phyloP scores from a whole-genome alignment of 2,888 invertebrate species.

The Scaptomyza tumidula region DNA sequence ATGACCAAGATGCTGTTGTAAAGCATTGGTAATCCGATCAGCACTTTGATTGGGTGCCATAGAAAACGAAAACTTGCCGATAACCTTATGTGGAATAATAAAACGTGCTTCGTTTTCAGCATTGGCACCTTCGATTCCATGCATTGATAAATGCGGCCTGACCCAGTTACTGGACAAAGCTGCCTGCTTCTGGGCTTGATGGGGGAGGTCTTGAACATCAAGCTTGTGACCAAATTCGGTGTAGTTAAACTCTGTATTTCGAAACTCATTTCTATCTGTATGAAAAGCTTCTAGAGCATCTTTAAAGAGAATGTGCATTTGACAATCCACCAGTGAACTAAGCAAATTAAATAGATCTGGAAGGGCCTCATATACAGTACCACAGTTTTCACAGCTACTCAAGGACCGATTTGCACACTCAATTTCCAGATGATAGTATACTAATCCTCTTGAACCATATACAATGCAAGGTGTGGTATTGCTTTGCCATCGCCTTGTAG shows the following conservation, averaged over 20 bases:
- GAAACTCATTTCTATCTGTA: constrained; percentile 29
- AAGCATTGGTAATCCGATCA: constrained; percentile 18
- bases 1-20: constrained; percentile 41
- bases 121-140: constrained; percentile 51
- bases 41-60: constrained; percentile 47
- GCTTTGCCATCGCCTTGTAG: constrained; percentile 52
- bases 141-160: constrained; percentile 50
- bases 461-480: constrained; percentile 38
- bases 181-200: constrained; percentile 23
- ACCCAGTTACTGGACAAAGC: constrained; percentile 45
- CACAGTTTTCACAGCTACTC: constrained; percentile 51
- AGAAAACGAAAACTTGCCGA: constrained; percentile 52
- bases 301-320: constrained; percentile 38
- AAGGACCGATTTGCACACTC: constrained; percentile 43
- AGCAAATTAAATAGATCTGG: constrained; percentile 54
- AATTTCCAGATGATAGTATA: constrained; percentile 55
- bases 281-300: constrained; percentile 9
- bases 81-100: constrained; percentile 52
- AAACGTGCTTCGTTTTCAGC: constrained; percentile 28
- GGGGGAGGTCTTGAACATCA: constrained; percentile 34
- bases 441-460: constrained; percentile 50
- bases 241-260: constrained; percentile 43
- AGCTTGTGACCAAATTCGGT: constrained; percentile 31
- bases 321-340: constrained; percentile 31
- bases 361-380: constrained; percentile 51